phyloP scores from a whole-genome alignment of 92 coral and sea anemone genomes.

The Phymanthus crucifer region DNA sequence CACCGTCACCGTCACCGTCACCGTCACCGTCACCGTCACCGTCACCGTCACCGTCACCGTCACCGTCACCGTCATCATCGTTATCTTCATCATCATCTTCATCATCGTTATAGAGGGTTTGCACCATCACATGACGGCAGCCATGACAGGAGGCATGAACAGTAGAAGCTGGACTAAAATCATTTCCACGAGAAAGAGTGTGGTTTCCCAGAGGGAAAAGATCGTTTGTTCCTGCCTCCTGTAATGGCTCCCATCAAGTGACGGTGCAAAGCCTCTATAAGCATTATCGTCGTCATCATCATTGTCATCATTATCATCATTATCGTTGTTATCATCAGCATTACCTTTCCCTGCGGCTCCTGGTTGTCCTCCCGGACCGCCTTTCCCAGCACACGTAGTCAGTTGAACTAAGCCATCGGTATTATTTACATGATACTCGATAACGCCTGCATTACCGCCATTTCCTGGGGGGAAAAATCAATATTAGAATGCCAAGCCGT shows the following conservation, averaged over 20 bases:
- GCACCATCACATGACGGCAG: too few relatives aligned
- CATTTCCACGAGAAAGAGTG: too few relatives aligned
- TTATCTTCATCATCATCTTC: too few relatives aligned
- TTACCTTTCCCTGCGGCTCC: constrained; percentile 1
- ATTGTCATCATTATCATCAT: not conserved
- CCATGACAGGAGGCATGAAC: too few relatives aligned
- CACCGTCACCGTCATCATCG: not conserved
- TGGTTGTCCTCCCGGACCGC: not conserved
- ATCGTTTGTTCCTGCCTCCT: too few relatives aligned
- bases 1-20: too few relatives aligned
- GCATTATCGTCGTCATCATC: too few relatives aligned
- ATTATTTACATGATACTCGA: not conserved
- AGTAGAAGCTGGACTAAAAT: too few relatives aligned
- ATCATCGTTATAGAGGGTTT: too few relatives aligned
- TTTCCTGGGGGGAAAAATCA: not conserved
- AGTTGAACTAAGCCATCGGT: not conserved
- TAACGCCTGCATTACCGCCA: not conserved
- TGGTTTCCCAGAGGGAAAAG: too few relatives aligned
- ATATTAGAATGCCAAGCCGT: not conserved
- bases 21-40: not conserved
- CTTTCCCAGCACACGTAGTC: not conserved
- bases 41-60: not conserved
- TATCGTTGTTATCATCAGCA: not conserved
- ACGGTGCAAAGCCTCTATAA: too few relatives aligned
- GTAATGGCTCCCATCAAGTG: too few relatives aligned